Percentiles rank a stretch among this genome's conserved stretches.
Evolutionary conservation across 2,888 invertebrate species (phyloP).

Genomic region (Azorinus chamasolen): DNA sequence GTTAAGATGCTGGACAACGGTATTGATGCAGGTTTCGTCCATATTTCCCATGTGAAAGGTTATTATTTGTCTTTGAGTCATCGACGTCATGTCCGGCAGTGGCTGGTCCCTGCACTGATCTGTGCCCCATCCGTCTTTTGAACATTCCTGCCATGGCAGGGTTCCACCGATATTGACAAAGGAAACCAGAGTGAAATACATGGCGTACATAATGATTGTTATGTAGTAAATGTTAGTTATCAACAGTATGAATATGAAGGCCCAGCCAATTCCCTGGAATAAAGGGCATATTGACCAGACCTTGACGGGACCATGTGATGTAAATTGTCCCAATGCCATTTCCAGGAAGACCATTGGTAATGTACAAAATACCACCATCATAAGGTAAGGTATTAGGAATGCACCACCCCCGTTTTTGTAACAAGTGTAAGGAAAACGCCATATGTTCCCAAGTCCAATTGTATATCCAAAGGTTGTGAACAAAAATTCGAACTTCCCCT

Average conservation of each 20-base stretch:
- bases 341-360: slow-evolving; percentile 42
- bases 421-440: slow-evolving; percentile 46
- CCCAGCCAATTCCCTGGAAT: slow-evolving; percentile 45
- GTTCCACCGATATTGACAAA: slow-evolving; percentile 34
- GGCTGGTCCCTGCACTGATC: slow-evolving; percentile 8
- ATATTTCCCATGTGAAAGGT: neutral
- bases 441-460: slow-evolving; percentile 44
- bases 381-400: slow-evolving; percentile 38
- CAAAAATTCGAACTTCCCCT: slow-evolving; percentile 40
- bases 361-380: slow-evolving; percentile 21
- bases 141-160: slow-evolving; percentile 43
- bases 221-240: slow-evolving; percentile 48
- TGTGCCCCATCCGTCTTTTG: slow-evolving; percentile 29
- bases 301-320: slow-evolving; percentile 31
- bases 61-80: slow-evolving; percentile 3
- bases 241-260: slow-evolving; percentile 24
- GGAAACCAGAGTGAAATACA: slow-evolving; percentile 36
- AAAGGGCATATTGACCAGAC: slow-evolving; percentile 38
- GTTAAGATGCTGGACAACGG: neutral
- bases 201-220: slow-evolving; percentile 34
- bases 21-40: slow-evolving; percentile 8
- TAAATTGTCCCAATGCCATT: slow-evolving; percentile 36
- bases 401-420: slow-evolving; percentile 39
- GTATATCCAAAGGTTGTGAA: slow-evolving; percentile 38
- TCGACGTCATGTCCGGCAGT: slow-evolving; percentile 2